phyloP scores from a whole-genome alignment of 1,140 invertebrate genomes.

The Aphidius gifuensis region DNA sequence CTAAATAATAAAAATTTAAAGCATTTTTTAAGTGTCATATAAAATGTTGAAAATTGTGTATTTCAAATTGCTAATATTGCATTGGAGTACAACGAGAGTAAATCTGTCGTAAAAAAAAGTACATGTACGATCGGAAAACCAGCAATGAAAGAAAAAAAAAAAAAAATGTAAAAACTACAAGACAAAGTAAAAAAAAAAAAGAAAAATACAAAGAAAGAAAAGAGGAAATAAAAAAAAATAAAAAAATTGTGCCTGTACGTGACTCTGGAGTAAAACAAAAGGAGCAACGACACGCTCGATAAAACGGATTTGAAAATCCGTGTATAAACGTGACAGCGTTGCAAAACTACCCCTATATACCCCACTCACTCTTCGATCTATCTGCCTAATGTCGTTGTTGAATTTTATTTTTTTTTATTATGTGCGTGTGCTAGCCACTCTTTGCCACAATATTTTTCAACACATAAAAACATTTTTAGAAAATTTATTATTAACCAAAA shows the following conservation, averaged over 20 bases:
- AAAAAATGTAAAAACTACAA: conserved; percentile 11
- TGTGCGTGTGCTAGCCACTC: background rate
- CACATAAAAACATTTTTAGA: conserved; percentile 4
- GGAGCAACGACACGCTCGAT: conserved; percentile 20
- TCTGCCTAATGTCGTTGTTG: background rate
- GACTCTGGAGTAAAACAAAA: conserved; percentile 25
- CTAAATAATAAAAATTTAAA: no score
- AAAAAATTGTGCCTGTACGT: conserved; percentile 21
- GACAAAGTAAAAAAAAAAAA: conserved; percentile 18
- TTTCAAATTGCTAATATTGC: no score
- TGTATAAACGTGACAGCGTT: conserved; percentile 31
- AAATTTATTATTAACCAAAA: background rate
- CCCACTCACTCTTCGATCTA: background rate
- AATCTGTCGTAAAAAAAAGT: no score
- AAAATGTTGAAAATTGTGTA: no score
- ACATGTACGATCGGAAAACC: background rate
- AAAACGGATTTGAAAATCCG: conserved; percentile 32
- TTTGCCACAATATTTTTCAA: background rate
- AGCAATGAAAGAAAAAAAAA: background rate
- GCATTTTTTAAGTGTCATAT: no score
- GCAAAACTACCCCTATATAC: conserved; percentile 6
- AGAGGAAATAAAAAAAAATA: background rate
- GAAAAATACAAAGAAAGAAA: conserved; percentile 17
- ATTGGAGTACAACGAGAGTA: no score
- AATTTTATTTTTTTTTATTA: background rate